Evolutionary conservation across 2,888 invertebrate species (phyloP).

Genomic region (Cantharis flavilabris): DNA sequence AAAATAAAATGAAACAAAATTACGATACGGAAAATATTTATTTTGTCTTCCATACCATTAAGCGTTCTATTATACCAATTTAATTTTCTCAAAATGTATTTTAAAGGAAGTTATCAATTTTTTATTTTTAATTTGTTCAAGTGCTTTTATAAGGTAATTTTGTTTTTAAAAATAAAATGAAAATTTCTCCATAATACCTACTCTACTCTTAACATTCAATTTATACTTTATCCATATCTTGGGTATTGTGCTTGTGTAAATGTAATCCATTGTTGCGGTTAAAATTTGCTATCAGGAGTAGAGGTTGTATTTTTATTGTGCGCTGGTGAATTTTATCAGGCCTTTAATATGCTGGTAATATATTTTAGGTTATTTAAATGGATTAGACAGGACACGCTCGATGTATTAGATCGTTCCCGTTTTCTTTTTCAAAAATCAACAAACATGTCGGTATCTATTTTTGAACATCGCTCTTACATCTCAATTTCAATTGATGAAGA

Average conservation of each 20-base stretch:
- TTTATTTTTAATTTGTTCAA: background rate
- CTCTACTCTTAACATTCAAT: background rate
- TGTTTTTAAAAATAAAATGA: background rate
- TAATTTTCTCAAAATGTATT: background rate
- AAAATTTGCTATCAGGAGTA: slow-evolving; percentile 21
- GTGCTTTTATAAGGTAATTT: background rate
- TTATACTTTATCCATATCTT: background rate
- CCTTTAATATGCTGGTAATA: slow-evolving; percentile 23
- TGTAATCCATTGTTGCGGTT: slow-evolving; percentile 10
- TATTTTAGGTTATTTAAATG: slow-evolving; percentile 28
- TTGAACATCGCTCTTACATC: background rate
- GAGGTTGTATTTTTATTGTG: slow-evolving; percentile 24
- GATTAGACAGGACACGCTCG: slow-evolving; percentile 14
- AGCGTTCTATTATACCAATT: background rate
- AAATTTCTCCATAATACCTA: background rate
- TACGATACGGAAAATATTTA: background rate
- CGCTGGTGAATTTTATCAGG: slow-evolving; percentile 8
- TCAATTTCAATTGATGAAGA: background rate
- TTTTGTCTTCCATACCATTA: background rate
- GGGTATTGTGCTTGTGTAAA: background rate
- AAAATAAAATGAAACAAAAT: background rate
- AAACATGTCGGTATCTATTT: background rate
- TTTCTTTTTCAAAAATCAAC: background rate
- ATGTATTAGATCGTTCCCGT: background rate
- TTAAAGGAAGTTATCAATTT: background rate